Percentiles rank a stretch among this genome's conserved stretches.
These are phyloP conservation scores for Prunella strophiata DNA, from an alignment of 2,797 vertebrate genomes.

Conservation along the genomic window DNA sequence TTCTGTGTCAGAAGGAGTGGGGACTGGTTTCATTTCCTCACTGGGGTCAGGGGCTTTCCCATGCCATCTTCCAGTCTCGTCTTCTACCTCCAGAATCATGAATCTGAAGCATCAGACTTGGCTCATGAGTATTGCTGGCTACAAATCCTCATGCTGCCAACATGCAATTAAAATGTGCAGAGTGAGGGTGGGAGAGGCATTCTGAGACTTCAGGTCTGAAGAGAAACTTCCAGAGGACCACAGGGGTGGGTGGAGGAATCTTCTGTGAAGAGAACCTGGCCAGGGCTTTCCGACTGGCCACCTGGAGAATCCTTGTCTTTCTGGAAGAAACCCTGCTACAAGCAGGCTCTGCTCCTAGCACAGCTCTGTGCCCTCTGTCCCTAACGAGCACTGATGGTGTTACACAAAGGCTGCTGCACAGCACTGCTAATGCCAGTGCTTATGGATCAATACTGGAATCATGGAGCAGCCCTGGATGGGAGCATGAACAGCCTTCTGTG, in stretches of 20 bases:
- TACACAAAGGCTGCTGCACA: background rate
- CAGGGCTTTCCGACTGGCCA: background rate
- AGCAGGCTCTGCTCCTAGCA: background rate
- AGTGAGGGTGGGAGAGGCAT: background rate
- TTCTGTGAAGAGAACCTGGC: background rate
- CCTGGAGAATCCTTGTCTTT: background rate
- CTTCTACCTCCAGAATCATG: background rate
- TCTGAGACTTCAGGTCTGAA: background rate
- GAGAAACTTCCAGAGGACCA: background rate
- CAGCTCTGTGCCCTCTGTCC: conserved; percentile 14
- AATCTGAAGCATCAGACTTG: background rate
- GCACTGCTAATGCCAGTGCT: background rate
- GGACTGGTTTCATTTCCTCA: background rate
- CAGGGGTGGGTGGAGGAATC: background rate
- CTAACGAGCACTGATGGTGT: background rate
- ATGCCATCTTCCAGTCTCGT: background rate
- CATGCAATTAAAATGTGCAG: rapidly evolving
- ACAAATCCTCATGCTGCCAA: background rate
- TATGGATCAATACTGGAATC: background rate
- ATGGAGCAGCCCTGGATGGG: background rate
- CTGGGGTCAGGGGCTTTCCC: background rate
- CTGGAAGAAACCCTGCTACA: background rate
- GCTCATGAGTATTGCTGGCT: background rate
- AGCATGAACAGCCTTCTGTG: background rate
- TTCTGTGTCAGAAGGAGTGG: background rate